Evolutionary conservation across 2,888 invertebrate species (phyloP), one percentile per base, ranked within the genome.

Genomic region (Dynastes maya): DNA sequence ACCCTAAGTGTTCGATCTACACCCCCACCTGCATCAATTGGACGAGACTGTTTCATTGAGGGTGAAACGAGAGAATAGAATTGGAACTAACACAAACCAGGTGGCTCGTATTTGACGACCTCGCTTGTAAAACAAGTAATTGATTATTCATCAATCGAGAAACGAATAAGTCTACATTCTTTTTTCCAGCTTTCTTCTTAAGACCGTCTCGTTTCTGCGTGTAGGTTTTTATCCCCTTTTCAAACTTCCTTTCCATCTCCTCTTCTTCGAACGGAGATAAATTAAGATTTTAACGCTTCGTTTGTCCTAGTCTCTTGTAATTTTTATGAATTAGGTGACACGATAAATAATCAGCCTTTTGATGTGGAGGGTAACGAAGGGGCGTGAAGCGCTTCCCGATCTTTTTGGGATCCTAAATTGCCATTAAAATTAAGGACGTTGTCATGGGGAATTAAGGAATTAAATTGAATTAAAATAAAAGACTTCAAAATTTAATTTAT

Each of bases 91-190:
- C 87, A 87, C 85, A 86, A 87, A 85, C 87, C 88, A 88, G 88
- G 88, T 88, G 87, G 86, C 86, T 86, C 86, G 86, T 84, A 85
- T 86, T 87, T 85, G 86, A 85, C 83, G 83, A 84, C 86, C 86
- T 84, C 84, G 85, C 86, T 88, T 88, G 88, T 89, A 88, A 88
- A 89, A 88, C 88, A 86, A 85, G 88, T 87, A 88, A 88, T 89
- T 89, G 89, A 89, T 89, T 89, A 89, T 89, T 89, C 89, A 89
- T 88, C 88, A 88, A 87, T 88, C 85, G 88, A 85, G 85, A 87
- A 86, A 85, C n/a, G 87, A 87, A 87, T 85, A 85, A 86, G 85
- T 85, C 85, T 84, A 85, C 85, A 86, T 84, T 83, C 83, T 82
- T 82, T 80, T 81, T 79, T 81, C 80, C 80, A 80, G 76, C 76